Percentiles rank a stretch among this genome's conserved stretches.
These are phyloP conservation scores for Eupristina koningsbergeri DNA, from an alignment of 1,140 invertebrate species.

Conservation along the genomic window DNA sequence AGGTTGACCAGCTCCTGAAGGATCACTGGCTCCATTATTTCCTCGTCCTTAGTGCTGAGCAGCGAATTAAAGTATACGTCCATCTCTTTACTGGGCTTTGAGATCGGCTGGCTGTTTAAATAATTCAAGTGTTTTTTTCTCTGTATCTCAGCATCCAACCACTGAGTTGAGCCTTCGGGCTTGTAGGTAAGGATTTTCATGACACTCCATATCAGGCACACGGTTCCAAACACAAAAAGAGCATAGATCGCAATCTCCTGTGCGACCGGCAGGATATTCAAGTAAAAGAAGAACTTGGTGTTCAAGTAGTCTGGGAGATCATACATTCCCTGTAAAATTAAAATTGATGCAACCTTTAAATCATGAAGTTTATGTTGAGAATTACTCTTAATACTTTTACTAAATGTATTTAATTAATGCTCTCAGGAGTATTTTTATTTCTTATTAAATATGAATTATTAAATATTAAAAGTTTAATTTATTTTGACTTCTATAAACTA, in stretches of 20 bases:
- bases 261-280: conserved; percentile 79
- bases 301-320: conserved; percentile 77
- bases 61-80: conserved; percentile 71
- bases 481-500: too few species aligned
- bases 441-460: too few species aligned
- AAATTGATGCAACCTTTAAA: neutral
- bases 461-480: too few species aligned
- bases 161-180: conserved; percentile 57
- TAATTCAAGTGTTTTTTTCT: conserved; percentile 59
- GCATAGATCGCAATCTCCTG: conserved; percentile 76
- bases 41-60: conserved; percentile 52
- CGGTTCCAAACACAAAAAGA: conserved; percentile 74
- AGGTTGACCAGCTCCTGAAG: conserved; percentile 57
- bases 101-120: conserved; percentile 61
- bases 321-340: conserved; percentile 78
- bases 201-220: conserved; percentile 72
- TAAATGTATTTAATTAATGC: too few species aligned
- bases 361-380: too few species aligned
- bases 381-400: neutral
- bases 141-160: conserved; percentile 63
- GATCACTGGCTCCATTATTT: conserved; percentile 38
- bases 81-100: conserved; percentile 62
- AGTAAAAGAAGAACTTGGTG: conserved; percentile 80
- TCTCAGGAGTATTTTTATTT: too few species aligned
- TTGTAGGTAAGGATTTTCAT: conserved; percentile 66